Base-by-base conservation (phyloP, 1,140 invertebrate species). In the Pogonognathellus flavescens region DNA sequence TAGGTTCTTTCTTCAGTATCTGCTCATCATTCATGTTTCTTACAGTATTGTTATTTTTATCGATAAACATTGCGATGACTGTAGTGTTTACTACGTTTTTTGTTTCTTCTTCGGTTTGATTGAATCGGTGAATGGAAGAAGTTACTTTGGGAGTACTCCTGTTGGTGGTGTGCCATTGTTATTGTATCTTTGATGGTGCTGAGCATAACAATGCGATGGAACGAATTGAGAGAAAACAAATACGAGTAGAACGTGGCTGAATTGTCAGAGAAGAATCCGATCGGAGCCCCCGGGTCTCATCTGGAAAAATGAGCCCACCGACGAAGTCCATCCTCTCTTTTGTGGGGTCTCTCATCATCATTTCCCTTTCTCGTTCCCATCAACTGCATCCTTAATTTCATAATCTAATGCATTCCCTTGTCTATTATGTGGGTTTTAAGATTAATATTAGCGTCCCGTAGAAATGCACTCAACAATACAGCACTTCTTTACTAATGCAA, bases 251-350 rank as follows among this genome's bases (percentile, higher is more conserved):
- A 76, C 70, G 70, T 76, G 70, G 80, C 50, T 81, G 53, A 59
- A 81, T 81, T 83, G 82, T 83, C 82, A 83, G 59, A 57, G 41
- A 85, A 62, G 84, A 80, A 80, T 85, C 80, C 72, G 84, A 85
- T 82, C 76, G 60, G 55, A 55, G 25, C 59, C 82, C 84, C 50
- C 84, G 20, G 81, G 60, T 60, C 62, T 84, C 82, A 80, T 70
- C 60, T 84, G 83, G 84, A 87, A 80, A 87, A 85, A 85, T 87
- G 84, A 53, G 86, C 86, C 86, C 86, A 87, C 86, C 86, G 82
- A 85, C 86, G 82, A 86, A 86, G 85, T 55, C 57, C 55, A 84
- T 83, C 72, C 53, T 57, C 53, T 86, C 55, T 72, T 86, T 84
- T 86, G 82, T 86, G 82, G 62, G 82, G 82, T 84, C 85, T 86